These are phyloP conservation scores for Seriola dumerili DNA, from an alignment of 2,113 vertebrate species.

Conservation along the genomic window DNA sequence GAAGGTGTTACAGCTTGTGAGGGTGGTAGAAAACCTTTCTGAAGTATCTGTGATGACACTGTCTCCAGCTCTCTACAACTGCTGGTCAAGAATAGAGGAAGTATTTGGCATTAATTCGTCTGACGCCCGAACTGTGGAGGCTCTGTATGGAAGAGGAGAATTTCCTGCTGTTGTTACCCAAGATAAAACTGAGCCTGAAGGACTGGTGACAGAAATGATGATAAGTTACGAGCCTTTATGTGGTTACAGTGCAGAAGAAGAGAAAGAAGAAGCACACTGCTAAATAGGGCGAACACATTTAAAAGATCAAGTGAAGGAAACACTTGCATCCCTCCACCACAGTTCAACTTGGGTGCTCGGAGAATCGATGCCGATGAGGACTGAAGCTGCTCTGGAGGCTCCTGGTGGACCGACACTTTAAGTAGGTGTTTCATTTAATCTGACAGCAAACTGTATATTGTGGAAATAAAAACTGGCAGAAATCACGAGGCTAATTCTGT, in stretches of 20 bases:
- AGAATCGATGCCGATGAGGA: not conserved
- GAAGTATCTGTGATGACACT: too few species aligned
- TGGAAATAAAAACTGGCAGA: not conserved
- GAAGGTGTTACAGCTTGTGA: rapidly evolving
- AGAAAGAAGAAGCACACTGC: too few species aligned
- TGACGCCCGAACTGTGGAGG: too few species aligned
- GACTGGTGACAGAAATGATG: not conserved
- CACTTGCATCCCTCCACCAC: not conserved
- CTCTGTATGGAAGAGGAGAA: not conserved
- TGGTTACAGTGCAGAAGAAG: not conserved
- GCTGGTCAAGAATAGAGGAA: not conserved
- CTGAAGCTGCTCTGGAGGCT: not conserved
- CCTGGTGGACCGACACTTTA: not conserved
- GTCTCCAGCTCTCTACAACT: not conserved
- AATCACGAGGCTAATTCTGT: not conserved
- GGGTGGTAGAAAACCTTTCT: too few species aligned
- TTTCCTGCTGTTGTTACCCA: not conserved
- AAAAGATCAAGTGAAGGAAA: too few species aligned
- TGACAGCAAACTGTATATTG: not conserved
- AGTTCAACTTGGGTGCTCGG: not conserved
- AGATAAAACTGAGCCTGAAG: not conserved
- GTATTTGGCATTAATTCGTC: too few species aligned
- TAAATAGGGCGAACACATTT: too few species aligned
- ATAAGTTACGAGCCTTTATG: not conserved
- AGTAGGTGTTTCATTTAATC: conserved; percentile 1